These are phyloP conservation scores for Drosophila eugracilis DNA, from an alignment of 1,140 invertebrate species.

Conservation along the genomic window DNA sequence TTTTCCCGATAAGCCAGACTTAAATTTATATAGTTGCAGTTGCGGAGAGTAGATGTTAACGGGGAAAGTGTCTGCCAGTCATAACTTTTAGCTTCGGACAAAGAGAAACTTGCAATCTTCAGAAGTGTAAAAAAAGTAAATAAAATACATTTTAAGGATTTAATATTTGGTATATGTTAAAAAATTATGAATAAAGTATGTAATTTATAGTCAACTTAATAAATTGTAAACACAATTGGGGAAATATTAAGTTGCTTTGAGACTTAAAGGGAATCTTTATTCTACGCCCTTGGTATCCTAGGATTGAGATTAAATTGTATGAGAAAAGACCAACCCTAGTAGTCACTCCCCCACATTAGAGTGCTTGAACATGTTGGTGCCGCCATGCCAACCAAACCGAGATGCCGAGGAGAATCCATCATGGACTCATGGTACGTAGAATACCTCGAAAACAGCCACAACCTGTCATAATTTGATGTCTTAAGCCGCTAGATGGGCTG, in stretches of 20 bases:
- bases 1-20: slow-evolving; percentile 4
- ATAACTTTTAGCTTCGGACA: neutral
- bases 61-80: neutral
- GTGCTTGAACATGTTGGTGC: slow-evolving; percentile 19
- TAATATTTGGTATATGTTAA: no score
- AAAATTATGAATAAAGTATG: neutral
- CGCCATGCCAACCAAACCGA: slow-evolving; percentile 15
- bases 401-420: slow-evolving; percentile 14
- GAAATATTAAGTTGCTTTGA: no score
- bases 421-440: slow-evolving; percentile 16
- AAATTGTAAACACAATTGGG: no score
- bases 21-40: slow-evolving; percentile 3
- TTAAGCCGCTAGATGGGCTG: slow-evolving; percentile 43
- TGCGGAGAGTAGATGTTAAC: neutral
- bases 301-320: neutral
- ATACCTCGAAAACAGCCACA: slow-evolving; percentile 57
- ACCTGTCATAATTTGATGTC: slow-evolving; percentile 76
- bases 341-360: neutral
- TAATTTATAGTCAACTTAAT: no score
- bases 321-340: neutral
- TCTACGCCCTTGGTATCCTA: neutral
- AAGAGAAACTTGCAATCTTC: neutral
- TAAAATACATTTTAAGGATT: no score
- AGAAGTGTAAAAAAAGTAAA: neutral
- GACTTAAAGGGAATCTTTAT: no score